A percentile compares a stretch with the other conserved stretches of the same genome.
phyloP scores from a whole-genome alignment of 2,797 vertebrate genomes.

The Lacerta viridis region DNA sequence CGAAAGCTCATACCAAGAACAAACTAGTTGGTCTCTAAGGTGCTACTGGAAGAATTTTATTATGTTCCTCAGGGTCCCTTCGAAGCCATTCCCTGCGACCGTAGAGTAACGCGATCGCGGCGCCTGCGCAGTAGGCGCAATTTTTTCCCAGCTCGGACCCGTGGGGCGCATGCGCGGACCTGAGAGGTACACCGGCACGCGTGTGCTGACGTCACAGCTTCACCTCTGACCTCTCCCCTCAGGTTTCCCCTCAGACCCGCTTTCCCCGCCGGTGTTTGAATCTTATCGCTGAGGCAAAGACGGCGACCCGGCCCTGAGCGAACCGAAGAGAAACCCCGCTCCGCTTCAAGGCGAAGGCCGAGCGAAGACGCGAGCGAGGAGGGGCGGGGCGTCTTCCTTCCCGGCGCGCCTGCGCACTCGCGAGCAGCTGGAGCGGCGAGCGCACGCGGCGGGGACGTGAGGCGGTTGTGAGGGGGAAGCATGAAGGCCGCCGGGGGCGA shows the following conservation, averaged over 20 bases:
- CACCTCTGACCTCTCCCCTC: not conserved
- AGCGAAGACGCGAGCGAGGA: too few species aligned
- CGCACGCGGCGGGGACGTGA: not conserved
- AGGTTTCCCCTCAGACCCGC: not conserved
- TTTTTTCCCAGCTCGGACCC: too few species aligned
- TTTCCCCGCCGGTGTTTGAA: not conserved
- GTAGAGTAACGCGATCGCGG: not conserved
- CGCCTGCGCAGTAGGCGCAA: not conserved
- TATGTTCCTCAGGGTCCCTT: not conserved
- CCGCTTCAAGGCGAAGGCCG: too few species aligned
- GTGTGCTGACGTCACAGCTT: not conserved
- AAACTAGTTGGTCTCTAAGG: too few species aligned
- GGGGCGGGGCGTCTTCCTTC: not conserved
- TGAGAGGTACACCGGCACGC: accelerated
- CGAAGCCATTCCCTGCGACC: too few species aligned
- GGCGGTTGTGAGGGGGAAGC: not conserved
- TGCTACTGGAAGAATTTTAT: too few species aligned
- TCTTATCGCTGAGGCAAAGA: not conserved
- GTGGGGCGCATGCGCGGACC: not conserved
- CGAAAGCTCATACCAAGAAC: too few species aligned
- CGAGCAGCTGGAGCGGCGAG: not conserved
- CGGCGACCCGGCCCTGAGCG: too few species aligned
- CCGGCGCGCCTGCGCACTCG: not conserved
- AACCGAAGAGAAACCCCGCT: not conserved
- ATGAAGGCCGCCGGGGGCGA: not conserved